Evolutionary conservation across 2,797 vertebrate species (phyloP).

Genomic region (Sebastes hopkinsi): DNA sequence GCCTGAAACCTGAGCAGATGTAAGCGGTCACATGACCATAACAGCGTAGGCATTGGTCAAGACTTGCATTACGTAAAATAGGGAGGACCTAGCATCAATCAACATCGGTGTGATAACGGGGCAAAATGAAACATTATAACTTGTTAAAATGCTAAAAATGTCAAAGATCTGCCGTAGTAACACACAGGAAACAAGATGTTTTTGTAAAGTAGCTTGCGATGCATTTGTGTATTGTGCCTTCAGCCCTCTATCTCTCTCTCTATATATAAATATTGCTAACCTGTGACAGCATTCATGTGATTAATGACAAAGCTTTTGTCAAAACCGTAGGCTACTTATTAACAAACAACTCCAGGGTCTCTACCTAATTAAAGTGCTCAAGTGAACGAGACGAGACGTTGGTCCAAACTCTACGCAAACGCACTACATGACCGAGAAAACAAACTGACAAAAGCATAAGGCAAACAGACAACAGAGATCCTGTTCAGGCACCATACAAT

Average conservation of each 20-base stretch:
- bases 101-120: neutral
- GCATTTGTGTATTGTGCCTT: slow-evolving; percentile 24
- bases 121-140: neutral
- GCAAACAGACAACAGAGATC: slow-evolving; percentile 61
- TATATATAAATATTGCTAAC: slow-evolving; percentile 4
- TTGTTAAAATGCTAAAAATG: neutral
- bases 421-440: slow-evolving; percentile 21
- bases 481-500: slow-evolving; percentile 71
- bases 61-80: neutral
- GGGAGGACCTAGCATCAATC: neutral
- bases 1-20: neutral
- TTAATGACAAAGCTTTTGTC: neutral
- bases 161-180: neutral
- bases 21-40: neutral
- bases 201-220: neutral
- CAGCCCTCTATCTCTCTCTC: neutral
- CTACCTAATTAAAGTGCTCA: slow-evolving; percentile 73
- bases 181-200: neutral
- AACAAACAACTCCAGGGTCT: slow-evolving; percentile 75
- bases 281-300: neutral
- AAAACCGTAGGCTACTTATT: slow-evolving; percentile 29
- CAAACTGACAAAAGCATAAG: slow-evolving; percentile 55
- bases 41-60: neutral
- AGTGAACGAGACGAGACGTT: slow-evolving; percentile 58
- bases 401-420: slow-evolving; percentile 37